phyloP scores from a whole-genome alignment of 2,113 vertebrate genomes.

The Pseudorhombus dupliciocellatus region DNA sequence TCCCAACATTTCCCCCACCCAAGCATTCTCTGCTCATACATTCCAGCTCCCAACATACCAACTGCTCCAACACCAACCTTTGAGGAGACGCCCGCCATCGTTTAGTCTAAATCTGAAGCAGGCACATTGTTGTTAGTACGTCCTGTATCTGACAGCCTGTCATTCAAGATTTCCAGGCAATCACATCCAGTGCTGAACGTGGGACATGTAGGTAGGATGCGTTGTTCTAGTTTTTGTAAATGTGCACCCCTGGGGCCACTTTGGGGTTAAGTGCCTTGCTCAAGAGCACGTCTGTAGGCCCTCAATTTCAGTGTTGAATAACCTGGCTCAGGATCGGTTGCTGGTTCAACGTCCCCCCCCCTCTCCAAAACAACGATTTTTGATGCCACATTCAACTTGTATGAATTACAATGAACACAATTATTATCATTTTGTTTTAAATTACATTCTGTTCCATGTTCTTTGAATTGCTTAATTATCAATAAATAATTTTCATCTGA shows the following conservation, averaged over 20 bases:
- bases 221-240: slow-evolving; percentile 60
- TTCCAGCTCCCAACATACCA: slow-evolving; percentile 58
- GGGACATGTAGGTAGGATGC: slow-evolving; percentile 47
- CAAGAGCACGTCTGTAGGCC: slow-evolving; percentile 71
- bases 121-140: slow-evolving; percentile 37
- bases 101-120: slow-evolving; percentile 55
- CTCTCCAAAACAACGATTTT: slow-evolving; percentile 53
- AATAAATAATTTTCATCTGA: slow-evolving; percentile 75
- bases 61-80: slow-evolving; percentile 34
- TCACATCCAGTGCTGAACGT: slow-evolving; percentile 50
- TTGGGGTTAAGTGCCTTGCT: slow-evolving; percentile 77
- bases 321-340: slow-evolving; percentile 75
- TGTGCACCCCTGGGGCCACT: slow-evolving; percentile 55
- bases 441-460: slow-evolving; percentile 74
- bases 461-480: slow-evolving; percentile 77
- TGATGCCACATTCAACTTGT: slow-evolving; percentile 74
- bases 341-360: slow-evolving; percentile 64
- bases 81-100: slow-evolving; percentile 40
- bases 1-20: neutral
- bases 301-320: slow-evolving; percentile 68
- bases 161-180: slow-evolving; percentile 42
- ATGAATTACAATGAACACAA: slow-evolving; percentile 68
- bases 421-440: slow-evolving; percentile 74
- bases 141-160: slow-evolving; percentile 28
- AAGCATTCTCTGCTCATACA: slow-evolving; percentile 61